Conservation (phyloP, 1,140 invertebrate species). For the Cotesia vestalis region DNA sequence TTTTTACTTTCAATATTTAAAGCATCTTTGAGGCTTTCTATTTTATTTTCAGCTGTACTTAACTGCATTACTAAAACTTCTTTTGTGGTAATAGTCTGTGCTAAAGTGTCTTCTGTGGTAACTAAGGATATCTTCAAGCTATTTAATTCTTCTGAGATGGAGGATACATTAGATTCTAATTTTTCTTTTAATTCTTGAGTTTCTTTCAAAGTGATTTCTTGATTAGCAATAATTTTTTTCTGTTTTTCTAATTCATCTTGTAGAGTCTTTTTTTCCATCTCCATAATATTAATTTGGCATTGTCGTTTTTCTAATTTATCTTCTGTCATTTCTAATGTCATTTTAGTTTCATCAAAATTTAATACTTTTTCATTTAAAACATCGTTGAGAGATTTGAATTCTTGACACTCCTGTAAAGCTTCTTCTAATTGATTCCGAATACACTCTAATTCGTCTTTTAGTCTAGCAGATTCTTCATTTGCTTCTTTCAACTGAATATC, state of each 20-base stretch:
- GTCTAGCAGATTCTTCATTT: slow-evolving; percentile 49
- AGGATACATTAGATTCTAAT: slow-evolving; percentile 38
- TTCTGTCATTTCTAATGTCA: background rate
- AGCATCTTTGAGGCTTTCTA: background rate
- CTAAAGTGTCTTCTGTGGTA: slow-evolving; percentile 35
- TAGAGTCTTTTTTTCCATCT: slow-evolving; percentile 21
- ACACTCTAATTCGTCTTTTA: slow-evolving; percentile 46
- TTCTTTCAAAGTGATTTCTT: slow-evolving; percentile 27
- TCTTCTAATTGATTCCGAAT: slow-evolving; percentile 35
- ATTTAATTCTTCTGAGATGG: slow-evolving; percentile 39
- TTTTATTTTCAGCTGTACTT: slow-evolving; percentile 2
- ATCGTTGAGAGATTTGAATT: slow-evolving; percentile 40
- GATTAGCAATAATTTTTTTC: slow-evolving; percentile 6
- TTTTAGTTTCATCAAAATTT: slow-evolving; percentile 27
- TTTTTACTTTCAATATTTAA: slow-evolving; percentile 9
- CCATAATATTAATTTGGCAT: slow-evolving; percentile 22
- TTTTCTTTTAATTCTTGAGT: slow-evolving; percentile 17
- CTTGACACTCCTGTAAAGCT: slow-evolving; percentile 36
- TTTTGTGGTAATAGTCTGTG: slow-evolving; percentile 19
- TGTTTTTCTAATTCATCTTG: slow-evolving; percentile 36
- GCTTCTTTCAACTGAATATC: slow-evolving; percentile 62
- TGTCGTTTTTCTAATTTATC: slow-evolving; percentile 20
- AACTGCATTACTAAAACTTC: slow-evolving; percentile 19
- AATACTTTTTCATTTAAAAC: slow-evolving; percentile 39
- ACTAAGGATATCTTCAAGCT: slow-evolving; percentile 39